Conservation (phyloP, 92 coral and sea anemone species). For the Palythoa grandiflora region DNA sequence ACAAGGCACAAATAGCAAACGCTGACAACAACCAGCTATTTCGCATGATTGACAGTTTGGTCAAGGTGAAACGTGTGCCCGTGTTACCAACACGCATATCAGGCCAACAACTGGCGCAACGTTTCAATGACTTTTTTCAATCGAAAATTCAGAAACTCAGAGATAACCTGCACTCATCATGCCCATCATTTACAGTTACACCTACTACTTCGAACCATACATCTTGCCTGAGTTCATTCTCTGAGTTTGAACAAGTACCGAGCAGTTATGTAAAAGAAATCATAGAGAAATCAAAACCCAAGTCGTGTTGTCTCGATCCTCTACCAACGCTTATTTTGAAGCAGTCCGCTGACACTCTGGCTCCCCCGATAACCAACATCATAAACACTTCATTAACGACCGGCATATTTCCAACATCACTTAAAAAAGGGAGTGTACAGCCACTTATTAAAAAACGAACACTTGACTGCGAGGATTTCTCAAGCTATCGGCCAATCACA, state of each 20-base stretch:
- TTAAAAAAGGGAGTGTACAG: constrained; percentile 43
- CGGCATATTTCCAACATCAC: constrained; percentile 29
- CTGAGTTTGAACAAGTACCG: constrained; percentile 14
- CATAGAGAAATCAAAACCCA: constrained; percentile 19
- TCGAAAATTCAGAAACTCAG: constrained; percentile 36
- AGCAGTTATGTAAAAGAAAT: neutral
- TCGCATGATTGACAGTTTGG: constrained; percentile 35
- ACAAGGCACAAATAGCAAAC: constrained; percentile 7
- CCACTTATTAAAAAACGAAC: constrained; percentile 35
- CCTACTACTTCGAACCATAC: neutral
- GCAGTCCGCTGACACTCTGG: neutral
- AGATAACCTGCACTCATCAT: constrained; percentile 42
- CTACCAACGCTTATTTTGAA: neutral
- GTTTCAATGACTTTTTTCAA: constrained; percentile 23
- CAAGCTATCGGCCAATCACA: constrained; percentile 41
- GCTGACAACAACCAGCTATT: constrained; percentile 45
- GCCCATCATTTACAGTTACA: neutral
- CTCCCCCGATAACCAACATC: constrained; percentile 23
- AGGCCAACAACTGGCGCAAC: constrained; percentile 9
- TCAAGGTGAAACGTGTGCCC: constrained; percentile 29
- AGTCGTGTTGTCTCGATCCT: constrained; percentile 38
- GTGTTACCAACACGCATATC: constrained; percentile 33
- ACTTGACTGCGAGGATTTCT: constrained; percentile 4
- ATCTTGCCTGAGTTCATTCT: constrained; percentile 7
- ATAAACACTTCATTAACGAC: constrained; percentile 1